Conservation (phyloP, 1,140 invertebrate genomes). For the Agrilus planipennis region DNA sequence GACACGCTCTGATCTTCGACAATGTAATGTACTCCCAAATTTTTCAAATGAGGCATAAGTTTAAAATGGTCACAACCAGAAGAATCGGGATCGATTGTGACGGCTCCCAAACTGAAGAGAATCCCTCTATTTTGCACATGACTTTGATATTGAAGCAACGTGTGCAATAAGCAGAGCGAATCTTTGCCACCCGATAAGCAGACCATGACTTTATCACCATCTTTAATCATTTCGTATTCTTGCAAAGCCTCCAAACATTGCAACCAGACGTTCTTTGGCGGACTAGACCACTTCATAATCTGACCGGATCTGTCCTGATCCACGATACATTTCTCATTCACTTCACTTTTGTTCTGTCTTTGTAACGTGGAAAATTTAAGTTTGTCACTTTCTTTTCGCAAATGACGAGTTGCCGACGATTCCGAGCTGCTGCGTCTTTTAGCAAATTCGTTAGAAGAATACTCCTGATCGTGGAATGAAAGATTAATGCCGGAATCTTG, state of each 20-base stretch:
- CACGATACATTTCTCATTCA: conserved; percentile 7
- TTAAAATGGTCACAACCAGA: conserved; percentile 52
- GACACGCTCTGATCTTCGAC: conserved; percentile 45
- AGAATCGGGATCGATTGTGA: conserved; percentile 57
- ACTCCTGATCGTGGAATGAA: conserved; percentile 56
- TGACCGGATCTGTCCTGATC: conserved; percentile 11
- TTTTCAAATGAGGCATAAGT: conserved; percentile 54
- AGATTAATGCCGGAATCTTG: conserved; percentile 67
- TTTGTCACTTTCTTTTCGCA: conserved; percentile 18
- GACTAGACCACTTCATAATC: conserved; percentile 52
- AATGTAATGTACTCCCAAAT: conserved; percentile 56
- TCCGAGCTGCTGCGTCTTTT: conserved; percentile 27
- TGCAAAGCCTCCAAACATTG: conserved; percentile 66
- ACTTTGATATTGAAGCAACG: conserved; percentile 72
- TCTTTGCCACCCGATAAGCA: conserved; percentile 76
- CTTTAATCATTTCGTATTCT: conserved; percentile 74
- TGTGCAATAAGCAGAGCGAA: conserved; percentile 71
- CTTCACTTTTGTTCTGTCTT: conserved; percentile 11
- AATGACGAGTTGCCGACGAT: conserved; percentile 10
- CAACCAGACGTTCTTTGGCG: conserved; percentile 72
- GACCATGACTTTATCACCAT: conserved; percentile 71
- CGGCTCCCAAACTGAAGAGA: conserved; percentile 62
- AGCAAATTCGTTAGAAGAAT: conserved; percentile 19
- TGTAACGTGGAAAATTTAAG: conserved; percentile 22
- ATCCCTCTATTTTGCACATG: conserved; percentile 62